phyloP scores from a whole-genome alignment of 30 jellyfish, hydroid and myxozoan genomes.

The Aurelia sp. region DNA sequence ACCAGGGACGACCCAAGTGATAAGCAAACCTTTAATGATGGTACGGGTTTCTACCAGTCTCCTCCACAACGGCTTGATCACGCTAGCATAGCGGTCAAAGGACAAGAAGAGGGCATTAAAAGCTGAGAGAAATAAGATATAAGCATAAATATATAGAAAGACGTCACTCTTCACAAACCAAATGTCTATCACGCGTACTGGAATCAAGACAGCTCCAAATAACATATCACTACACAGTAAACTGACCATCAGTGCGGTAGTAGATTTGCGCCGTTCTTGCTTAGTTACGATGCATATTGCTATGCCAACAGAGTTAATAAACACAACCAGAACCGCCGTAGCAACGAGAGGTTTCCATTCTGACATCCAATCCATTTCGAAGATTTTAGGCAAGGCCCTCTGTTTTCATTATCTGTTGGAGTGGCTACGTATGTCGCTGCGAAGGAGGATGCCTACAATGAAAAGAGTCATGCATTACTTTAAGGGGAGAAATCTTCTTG shows the following conservation, averaged over 20 bases:
- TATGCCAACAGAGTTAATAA: conserved; percentile 26
- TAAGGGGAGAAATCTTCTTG: too few relatives aligned
- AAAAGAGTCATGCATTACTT: too few relatives aligned
- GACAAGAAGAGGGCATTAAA: conserved; percentile 56
- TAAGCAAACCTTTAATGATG: conserved; percentile 32
- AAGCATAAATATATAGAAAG: conserved; percentile 52
- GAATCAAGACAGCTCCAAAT: conserved; percentile 57
- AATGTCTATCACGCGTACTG: conserved; percentile 40
- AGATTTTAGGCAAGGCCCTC: not conserved
- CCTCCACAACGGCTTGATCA: conserved; percentile 66
- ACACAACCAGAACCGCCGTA: conserved; percentile 32
- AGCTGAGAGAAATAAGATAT: conserved; percentile 48
- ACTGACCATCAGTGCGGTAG: conserved; percentile 59
- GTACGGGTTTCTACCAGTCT: conserved; percentile 42
- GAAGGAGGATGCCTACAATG: too few relatives aligned
- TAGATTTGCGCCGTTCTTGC: conserved; percentile 63
- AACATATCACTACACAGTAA: conserved; percentile 35
- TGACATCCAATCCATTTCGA: conserved; percentile 49
- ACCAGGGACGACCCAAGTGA: conserved; percentile 51
- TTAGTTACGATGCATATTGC: conserved; percentile 12
- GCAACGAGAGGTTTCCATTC: conserved; percentile 59
- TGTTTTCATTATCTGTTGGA: too few relatives aligned
- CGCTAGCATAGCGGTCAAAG: conserved; percentile 68
- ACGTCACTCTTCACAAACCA: conserved; percentile 9
- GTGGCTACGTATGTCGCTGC: too few relatives aligned